Evolutionary conservation across 2,888 invertebrate genomes (phyloP).

Genomic region (Ochlodes sylvanus): DNA sequence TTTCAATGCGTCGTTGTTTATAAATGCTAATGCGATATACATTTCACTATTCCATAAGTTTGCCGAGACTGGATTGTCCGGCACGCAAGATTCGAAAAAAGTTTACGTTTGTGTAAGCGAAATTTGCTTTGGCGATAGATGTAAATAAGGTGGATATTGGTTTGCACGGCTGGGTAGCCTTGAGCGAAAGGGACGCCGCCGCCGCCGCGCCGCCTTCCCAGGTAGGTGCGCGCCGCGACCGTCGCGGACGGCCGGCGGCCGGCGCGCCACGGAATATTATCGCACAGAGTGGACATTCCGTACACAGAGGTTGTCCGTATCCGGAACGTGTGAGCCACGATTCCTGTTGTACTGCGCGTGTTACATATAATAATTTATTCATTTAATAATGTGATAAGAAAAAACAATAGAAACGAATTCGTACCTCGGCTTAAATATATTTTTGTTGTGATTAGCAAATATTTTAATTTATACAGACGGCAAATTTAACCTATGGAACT

Average conservation of each 20-base stretch:
- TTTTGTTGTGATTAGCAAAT: no score
- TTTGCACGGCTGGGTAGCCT: conserved; percentile 58
- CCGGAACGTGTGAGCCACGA: no score
- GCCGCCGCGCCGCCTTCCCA: conserved; percentile 65
- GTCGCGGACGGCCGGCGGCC: conserved; percentile 53
- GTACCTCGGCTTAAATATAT: no score
- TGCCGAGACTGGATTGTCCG: conserved; percentile 58
- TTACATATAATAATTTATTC: no score
- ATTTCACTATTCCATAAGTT: conserved; percentile 45
- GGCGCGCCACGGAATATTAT: conserved; percentile 50
- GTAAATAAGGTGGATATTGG: conserved; percentile 53
- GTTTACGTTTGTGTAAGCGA: conserved; percentile 40
- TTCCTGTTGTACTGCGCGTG: no score
- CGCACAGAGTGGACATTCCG: conserved; percentile 43
- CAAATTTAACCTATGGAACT: no score
- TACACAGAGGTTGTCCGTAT: background rate
- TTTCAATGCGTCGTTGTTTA: background rate
- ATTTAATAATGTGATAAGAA: no score
- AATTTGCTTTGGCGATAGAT: conserved; percentile 39
- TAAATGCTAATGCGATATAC: conserved; percentile 23
- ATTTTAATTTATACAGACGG: no score
- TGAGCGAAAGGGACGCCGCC: conserved; percentile 77
- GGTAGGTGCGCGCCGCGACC: conserved; percentile 61
- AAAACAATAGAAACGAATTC: no score
- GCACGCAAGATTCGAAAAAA: conserved; percentile 56